phyloP scores from a whole-genome alignment of 2,888 invertebrate genomes.

The Lomographa bimaculata region DNA sequence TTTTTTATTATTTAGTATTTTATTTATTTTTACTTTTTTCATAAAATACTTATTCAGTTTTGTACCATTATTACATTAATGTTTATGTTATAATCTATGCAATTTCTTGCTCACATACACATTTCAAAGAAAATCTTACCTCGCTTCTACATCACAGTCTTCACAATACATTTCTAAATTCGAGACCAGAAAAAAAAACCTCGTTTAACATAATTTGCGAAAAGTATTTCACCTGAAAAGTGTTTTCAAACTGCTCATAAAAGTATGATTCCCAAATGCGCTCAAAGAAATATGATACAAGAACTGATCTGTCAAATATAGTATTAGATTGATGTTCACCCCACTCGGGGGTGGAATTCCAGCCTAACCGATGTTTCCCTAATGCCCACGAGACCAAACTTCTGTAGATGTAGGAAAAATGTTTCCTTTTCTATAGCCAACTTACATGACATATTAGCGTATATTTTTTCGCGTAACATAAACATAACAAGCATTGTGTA shows the following conservation, averaged over 20 bases:
- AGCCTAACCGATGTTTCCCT: constrained; percentile 27
- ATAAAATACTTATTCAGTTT: too few relatives aligned
- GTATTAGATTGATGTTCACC: constrained; percentile 58
- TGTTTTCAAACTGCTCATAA: constrained; percentile 2
- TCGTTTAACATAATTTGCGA: too few relatives aligned
- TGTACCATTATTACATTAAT: too few relatives aligned
- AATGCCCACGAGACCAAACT: constrained; percentile 29
- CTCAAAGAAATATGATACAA: constrained; percentile 55
- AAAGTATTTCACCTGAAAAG: too few relatives aligned
- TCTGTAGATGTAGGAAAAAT: constrained; percentile 29
- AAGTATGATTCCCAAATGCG: constrained; percentile 35
- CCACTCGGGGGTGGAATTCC: constrained; percentile 35
- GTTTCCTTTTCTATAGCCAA: constrained; percentile 22
- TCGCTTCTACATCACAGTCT: too few relatives aligned
- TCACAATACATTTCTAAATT: too few relatives aligned
- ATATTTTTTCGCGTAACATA: constrained; percentile 1
- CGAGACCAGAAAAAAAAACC: too few relatives aligned
- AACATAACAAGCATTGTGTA: neutral
- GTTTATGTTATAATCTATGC: too few relatives aligned
- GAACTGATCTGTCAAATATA: constrained; percentile 54
- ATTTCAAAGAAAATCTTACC: too few relatives aligned
- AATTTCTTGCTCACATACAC: too few relatives aligned
- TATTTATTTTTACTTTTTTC: too few relatives aligned
- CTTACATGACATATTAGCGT: constrained; percentile 29
- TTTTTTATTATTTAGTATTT: too few relatives aligned